phyloP scores from a whole-genome alignment of 2,113 vertebrate genomes.

The Micromys minutus region DNA sequence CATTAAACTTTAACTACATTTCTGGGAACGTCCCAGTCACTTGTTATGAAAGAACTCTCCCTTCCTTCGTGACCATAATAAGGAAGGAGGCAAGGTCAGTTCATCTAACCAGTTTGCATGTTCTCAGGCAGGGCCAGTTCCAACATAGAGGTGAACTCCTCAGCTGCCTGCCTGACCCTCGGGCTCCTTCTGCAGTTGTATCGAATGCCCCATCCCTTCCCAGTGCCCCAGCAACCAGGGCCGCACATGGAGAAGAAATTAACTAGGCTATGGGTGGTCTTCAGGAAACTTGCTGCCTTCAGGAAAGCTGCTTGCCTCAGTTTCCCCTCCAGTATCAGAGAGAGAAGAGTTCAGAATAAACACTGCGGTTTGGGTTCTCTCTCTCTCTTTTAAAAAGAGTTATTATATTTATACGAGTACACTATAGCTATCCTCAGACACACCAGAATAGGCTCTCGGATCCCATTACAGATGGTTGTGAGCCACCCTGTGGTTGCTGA shows the following conservation, averaged over 20 bases:
- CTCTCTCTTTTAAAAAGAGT: neutral
- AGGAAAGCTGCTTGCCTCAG: neutral
- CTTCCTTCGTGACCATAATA: slow-evolving; percentile 63
- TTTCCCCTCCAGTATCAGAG: neutral
- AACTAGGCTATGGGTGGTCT: neutral
- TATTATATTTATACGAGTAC: no score
- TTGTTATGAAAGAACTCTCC: neutral
- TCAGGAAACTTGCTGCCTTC: neutral
- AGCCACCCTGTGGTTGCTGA: no score
- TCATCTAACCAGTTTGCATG: neutral
- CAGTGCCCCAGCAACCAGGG: neutral
- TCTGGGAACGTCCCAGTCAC: neutral
- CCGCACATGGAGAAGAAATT: neutral
- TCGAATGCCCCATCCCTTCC: neutral
- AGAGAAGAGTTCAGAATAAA: neutral
- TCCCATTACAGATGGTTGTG: no score
- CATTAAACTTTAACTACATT: slow-evolving; percentile 80
- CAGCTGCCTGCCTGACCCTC: neutral
- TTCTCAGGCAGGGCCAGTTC: neutral
- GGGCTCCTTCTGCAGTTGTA: neutral
- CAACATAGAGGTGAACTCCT: neutral
- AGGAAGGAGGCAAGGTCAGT: neutral
- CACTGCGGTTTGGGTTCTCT: neutral
- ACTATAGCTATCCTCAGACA: no score
- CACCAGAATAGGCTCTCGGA: no score